phyloP scores from a whole-genome alignment of 2,113 vertebrate genomes.

The Motacilla tschutschensis region DNA sequence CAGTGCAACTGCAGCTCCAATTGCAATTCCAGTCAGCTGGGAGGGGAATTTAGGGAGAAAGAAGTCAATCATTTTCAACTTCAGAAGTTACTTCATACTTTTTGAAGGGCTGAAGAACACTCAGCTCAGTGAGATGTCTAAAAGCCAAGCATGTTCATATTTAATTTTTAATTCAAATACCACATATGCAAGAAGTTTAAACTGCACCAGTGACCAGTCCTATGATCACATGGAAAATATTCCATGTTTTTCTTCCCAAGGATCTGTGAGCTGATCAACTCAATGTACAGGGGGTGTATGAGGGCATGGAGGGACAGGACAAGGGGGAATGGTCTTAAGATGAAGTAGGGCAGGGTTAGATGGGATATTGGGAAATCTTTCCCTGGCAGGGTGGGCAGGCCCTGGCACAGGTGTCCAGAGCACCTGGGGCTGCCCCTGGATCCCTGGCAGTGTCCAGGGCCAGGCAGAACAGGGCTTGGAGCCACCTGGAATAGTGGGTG shows the following conservation, averaged over 20 bases:
- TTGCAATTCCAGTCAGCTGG: slow-evolving; percentile 81
- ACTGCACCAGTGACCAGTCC: not conserved
- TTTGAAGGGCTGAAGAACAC: not conserved
- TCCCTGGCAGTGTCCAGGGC: not conserved
- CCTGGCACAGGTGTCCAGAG: not conserved
- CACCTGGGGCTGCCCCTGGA: not conserved
- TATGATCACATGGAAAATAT: not conserved
- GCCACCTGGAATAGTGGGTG: not conserved
- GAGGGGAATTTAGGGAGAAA: not conserved
- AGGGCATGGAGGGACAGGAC: not conserved
- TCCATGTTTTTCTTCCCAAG: not conserved
- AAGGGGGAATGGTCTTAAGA: not conserved
- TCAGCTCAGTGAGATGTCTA: not conserved
- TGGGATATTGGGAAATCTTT: not conserved
- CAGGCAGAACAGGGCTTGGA: not conserved
- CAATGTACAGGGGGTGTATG: rapidly evolving
- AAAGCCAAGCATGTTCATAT: rapidly evolving
- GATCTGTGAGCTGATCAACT: not conserved
- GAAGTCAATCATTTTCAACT: not conserved
- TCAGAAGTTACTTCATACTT: not conserved
- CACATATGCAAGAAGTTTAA: not conserved
- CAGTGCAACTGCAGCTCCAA: slow-evolving; percentile 73
- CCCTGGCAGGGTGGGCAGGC: rapidly evolving
- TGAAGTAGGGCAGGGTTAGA: rapidly evolving
- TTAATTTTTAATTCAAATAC: not conserved